Conservation (phyloP, 1,140 invertebrate genomes). For the Plutomurus gul region DNA sequence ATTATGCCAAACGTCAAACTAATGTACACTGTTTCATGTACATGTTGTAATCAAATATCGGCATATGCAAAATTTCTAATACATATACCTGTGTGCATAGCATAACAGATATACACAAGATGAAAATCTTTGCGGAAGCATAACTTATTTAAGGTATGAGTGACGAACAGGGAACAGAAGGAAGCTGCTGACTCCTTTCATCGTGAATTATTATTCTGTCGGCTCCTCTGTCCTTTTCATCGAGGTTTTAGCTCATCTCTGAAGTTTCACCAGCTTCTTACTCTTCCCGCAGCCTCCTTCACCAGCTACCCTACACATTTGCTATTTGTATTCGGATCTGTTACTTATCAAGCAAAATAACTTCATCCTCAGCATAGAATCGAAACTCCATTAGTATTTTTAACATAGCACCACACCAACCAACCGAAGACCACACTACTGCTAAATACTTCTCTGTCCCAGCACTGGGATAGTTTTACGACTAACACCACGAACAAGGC, state of each 20-base stretch:
- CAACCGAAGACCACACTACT: background rate
- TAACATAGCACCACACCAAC: background rate
- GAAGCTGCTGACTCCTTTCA: slow-evolving; percentile 27
- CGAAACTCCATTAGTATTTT: slow-evolving; percentile 7
- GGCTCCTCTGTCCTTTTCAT: slow-evolving; percentile 24
- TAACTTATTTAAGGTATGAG: slow-evolving; percentile 19
- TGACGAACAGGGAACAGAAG: slow-evolving; percentile 14
- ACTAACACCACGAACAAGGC: too few relatives aligned
- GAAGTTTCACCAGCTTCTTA: slow-evolving; percentile 3
- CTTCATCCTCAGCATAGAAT: slow-evolving; percentile 13
- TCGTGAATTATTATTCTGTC: slow-evolving; percentile 30
- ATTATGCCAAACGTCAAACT: too few relatives aligned
- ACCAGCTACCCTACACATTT: background rate
- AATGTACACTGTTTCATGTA: too few relatives aligned
- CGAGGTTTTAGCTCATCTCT: slow-evolving; percentile 33
- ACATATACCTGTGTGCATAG: background rate
- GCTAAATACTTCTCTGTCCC: background rate
- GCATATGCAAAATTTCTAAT: too few relatives aligned
- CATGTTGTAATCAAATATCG: too few relatives aligned
- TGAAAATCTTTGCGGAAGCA: too few relatives aligned
- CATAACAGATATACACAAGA: too few relatives aligned
- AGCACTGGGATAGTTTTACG: too few relatives aligned
- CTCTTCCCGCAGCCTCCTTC: background rate
- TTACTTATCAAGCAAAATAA: background rate
- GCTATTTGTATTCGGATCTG: too few relatives aligned